Evolutionary conservation across 2,888 invertebrate species (phyloP), one percentile per base, ranked within the genome.

Genomic region (Metalampra italica): DNA sequence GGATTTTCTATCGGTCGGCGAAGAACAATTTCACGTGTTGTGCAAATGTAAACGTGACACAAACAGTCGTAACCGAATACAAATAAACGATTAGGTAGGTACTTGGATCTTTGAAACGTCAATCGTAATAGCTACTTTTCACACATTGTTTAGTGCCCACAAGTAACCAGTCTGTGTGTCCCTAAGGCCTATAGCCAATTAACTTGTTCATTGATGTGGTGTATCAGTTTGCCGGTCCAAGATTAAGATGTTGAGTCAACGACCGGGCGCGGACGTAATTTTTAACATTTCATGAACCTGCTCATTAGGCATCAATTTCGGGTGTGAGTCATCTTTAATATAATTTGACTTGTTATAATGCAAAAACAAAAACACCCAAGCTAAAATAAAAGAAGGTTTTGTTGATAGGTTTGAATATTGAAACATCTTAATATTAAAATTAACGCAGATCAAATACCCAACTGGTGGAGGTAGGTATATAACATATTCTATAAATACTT

Each of bases 51-150:
- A 79, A 72, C 60, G 60, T 61, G 55, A 59, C 66, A 82, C 80
- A 82, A 82, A 78, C 60, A 74, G 78, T 78, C 80, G 76, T 84
- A 81, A 80, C 74, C 54, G 59, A 47, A 59, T 65, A 63, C 67
- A 66, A 69, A 72, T 66, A 66, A 68, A 63, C 66, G 65, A 67
- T 76, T 3, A 22, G 22, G 22, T 3, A 22, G 22, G 22, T 72
- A 66, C 59, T 60, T 54, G 59, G 62, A 64, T 64, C 55, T 51
- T 57, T 51, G 45, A 50, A 57, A 54, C 57, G 47, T 50, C 32
- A 52, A 54, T 32, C 3, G 60, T 67, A 60, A 66, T 64, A 57
- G 59, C 53, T 49, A 59, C 57, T 68, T 65, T 75, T 63, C 67
- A 62, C 57, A 61, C 66, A 68, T 65, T 68, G 59, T 63, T 57